Evolutionary conservation across 2,113 vertebrate species (phyloP).

Genomic region (Chinchilla lanigera): DNA sequence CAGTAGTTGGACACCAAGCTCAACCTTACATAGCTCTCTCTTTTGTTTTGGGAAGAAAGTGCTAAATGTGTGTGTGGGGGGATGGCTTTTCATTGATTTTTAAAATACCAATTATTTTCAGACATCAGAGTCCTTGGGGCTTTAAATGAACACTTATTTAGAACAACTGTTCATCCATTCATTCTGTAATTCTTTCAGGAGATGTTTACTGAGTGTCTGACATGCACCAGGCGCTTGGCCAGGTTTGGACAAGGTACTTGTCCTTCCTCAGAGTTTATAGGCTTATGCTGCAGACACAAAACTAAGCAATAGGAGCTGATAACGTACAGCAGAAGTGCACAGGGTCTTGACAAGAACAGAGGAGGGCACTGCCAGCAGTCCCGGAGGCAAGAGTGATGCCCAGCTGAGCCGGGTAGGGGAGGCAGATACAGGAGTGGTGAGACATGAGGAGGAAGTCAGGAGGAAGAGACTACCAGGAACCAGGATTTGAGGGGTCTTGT

Average conservation of each 20-base stretch:
- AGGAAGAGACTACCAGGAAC: neutral
- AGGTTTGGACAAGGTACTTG: neutral
- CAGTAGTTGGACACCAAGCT: neutral
- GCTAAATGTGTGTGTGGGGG: neutral
- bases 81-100: neutral
- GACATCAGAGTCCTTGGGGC: neutral
- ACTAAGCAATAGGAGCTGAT: neutral
- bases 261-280: neutral
- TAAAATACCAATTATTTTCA: neutral
- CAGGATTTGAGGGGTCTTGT: neutral
- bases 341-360: neutral
- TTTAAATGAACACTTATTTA: conserved; percentile 43
- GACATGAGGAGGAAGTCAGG: neutral
- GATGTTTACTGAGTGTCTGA: neutral
- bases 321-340: neutral
- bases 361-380: neutral
- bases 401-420: neutral
- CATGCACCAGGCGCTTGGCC: neutral
- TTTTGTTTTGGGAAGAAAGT: neutral
- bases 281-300: neutral
- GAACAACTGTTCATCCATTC: neutral
- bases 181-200: neutral
- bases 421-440: accelerated
- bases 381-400: no score
- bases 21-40: neutral